Base-by-base conservation (phyloP, 2,113 vertebrate genomes). In the Nycticryphes semicollaris region DNA sequence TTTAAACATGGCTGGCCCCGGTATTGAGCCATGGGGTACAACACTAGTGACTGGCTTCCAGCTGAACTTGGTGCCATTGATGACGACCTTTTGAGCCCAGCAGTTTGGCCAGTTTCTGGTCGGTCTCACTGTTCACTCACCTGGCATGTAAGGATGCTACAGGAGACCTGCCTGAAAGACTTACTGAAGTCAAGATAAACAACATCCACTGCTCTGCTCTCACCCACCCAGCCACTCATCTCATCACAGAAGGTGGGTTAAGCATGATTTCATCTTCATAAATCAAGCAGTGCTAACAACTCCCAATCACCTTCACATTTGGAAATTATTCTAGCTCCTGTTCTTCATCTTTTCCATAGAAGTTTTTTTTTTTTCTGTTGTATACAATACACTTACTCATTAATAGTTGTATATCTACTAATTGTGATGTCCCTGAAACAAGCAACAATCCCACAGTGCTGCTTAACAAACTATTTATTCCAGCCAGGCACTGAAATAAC, bases 401-500 rank as follows among this genome's bases (percentile, higher is more conserved):
- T 72, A 78, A 72, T 24, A 93, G 28, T 0, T 85, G 41, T 24
- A 62, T 4, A 68, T 53, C 50, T 66, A 86, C 41, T 66, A 84
- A 77, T 15, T 31, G 83, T 47, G 41, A 89, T 70, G 64, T 37
- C 79, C 33, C 81, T 72, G 59, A 76, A 95, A 85, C 90, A 96
- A 89, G 48, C n/a, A 84, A 90, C 66, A 89, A 50, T 69, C 50
- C 57, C 84, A 82, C 3, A 7, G 37, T 33, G 69, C 11, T 59
- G 83, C 51, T 90, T 93, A 63, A 91, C 67, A 85, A 93, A 70
- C 67, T 77, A 33, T 53, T 93, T 69, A 90, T 74, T 92, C 45
- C 72, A 94, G 90, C 20, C 83, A 83, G 63, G 67, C 94, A 59
- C 79, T 90, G 86, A 90, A 92, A 93, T 14, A 92, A 96, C 92